These are phyloP conservation scores for Scolopax mira DNA, from an alignment of 2,113 vertebrate genomes.

Conservation along the genomic window DNA sequence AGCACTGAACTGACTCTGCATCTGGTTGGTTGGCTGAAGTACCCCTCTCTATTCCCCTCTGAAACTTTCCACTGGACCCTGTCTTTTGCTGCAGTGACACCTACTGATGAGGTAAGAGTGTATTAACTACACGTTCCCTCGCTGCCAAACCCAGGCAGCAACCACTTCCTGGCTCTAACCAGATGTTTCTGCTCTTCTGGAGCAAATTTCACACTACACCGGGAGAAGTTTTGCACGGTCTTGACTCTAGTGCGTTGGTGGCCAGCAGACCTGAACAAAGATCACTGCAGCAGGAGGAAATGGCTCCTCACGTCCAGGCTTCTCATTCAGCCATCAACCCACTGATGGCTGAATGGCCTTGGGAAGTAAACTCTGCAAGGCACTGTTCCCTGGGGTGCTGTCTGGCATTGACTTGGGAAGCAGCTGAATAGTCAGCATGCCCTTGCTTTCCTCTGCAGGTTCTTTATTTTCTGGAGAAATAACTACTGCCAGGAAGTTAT, in stretches of 20 bases:
- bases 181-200: constrained; percentile 67
- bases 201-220: constrained; percentile 45
- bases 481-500: background rate
- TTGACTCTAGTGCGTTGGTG: background rate
- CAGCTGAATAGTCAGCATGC: background rate
- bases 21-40: constrained; percentile 61
- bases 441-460: background rate
- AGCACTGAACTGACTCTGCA: constrained; percentile 54
- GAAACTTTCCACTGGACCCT: constrained; percentile 64
- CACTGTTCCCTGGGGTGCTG: background rate
- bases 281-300: background rate
- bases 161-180: constrained; percentile 68
- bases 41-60: constrained; percentile 23
- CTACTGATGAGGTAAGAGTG: constrained; percentile 72
- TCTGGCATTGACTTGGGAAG: background rate
- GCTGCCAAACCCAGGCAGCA: constrained; percentile 55
- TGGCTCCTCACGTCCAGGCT: background rate
- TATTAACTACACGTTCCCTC: constrained; percentile 35
- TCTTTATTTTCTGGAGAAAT: background rate
- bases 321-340: background rate
- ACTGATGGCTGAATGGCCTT: background rate
- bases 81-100: constrained; percentile 70
- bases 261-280: background rate
- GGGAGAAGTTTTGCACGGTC: background rate
- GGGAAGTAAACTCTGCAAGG: background rate